Base-by-base conservation (phyloP, 2,797 vertebrate genomes). In the Falco cherrug region DNA sequence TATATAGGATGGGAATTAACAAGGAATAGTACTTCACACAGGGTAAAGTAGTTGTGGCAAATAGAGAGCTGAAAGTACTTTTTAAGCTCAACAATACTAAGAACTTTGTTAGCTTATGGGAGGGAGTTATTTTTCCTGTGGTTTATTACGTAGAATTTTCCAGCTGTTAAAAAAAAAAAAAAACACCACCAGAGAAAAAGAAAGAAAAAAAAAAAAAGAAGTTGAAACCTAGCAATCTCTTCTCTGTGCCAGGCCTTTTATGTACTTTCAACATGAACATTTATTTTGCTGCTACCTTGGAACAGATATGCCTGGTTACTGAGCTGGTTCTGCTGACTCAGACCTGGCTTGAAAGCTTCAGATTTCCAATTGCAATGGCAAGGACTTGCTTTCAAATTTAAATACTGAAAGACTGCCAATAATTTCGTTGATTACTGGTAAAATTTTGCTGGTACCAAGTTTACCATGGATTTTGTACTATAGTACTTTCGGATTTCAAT, bases 271-370 rank as follows among this genome's bases (percentile, higher is more conserved):
- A 48, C 68, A 54, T 2, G 5, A 91, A 80, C 95, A 87, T 97
- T 96, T 96, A 63, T 96, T 97, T 95, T 97, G 75, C 92, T 91
- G 80, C 93, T 94, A 48, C 77, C 87, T 94, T 3, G 0, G 87
- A 94, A 80, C 35, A 90, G 87, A 94, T 93, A 90, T 79, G 89
- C 87, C 60, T 96, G 84, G 78, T 95, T 83, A 78, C 95, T 68
- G 56, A 88, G 78, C 73, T 89, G 47, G 13, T 88, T 97, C 56
- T 93, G 89, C 96, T 97, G 84, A 96, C 85, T 96, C 90, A 94
- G 91, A 80, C 75, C n/a, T 88, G 75, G 60, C 64, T 87, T 95
- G 76, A 92, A 94, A 91, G 59, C 80, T 88, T 84, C 65, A 74
- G 37, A 47, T 94, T 93, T 93, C 71, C 78, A 73, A 24, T 76